phyloP scores from a whole-genome alignment of 2,797 vertebrate species.

The Acanthiza pusilla region DNA sequence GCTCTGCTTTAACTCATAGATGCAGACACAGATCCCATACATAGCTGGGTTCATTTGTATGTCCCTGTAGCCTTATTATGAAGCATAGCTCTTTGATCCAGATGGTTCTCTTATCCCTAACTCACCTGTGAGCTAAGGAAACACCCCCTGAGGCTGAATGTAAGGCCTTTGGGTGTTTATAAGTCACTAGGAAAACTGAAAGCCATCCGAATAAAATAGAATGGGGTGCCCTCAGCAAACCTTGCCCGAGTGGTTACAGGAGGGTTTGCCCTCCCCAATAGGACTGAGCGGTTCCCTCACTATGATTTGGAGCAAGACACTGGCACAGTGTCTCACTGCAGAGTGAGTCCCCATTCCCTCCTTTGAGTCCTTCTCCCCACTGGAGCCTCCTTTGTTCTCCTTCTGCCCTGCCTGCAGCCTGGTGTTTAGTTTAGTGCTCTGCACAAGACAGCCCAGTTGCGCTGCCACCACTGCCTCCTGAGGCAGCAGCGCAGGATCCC shows the following conservation, averaged over 20 bases:
- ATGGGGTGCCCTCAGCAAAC: background rate
- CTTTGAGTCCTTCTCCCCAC: background rate
- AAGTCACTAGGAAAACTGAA: background rate
- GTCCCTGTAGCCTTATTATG: background rate
- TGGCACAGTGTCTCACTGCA: background rate
- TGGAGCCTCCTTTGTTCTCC: background rate
- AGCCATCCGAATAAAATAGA: background rate
- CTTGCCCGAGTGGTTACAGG: background rate
- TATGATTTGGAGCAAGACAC: background rate
- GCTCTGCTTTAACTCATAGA: background rate
- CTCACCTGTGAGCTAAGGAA: background rate
- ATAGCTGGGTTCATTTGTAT: background rate
- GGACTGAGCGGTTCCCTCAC: background rate
- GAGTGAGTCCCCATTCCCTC: background rate
- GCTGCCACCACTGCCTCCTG: background rate
- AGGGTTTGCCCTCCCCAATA: background rate
- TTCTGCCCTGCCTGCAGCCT: background rate
- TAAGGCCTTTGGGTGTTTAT: background rate
- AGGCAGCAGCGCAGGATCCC: background rate
- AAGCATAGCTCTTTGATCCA: background rate
- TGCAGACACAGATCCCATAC: background rate
- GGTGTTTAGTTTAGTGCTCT: accelerated
- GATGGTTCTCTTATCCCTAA: background rate
- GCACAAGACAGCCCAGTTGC: background rate
- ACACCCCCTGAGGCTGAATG: background rate